Evolutionary conservation across 2,888 invertebrate genomes (phyloP).

Genomic region (Hipparchia sbordonii): DNA sequence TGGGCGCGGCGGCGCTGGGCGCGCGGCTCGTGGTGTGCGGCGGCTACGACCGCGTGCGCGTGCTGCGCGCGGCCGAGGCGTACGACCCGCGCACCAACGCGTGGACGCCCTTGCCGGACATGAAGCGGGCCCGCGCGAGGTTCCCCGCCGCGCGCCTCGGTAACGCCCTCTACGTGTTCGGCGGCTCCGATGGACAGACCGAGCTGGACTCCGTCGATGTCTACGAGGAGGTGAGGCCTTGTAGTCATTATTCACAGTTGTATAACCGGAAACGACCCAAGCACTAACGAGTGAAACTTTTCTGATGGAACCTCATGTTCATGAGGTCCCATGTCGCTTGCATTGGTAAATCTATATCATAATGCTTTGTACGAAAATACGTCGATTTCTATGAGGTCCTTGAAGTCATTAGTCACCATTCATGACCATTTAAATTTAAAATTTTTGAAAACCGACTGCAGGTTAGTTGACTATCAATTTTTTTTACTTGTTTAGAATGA

Average conservation of each 20-base stretch:
- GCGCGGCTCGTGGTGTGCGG: constrained; percentile 90
- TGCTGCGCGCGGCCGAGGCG: constrained; percentile 88
- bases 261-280: no score
- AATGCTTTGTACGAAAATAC: no score
- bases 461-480: no score
- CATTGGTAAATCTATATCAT: no score
- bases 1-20: constrained; percentile 88
- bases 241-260: no score
- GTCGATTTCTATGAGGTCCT: no score
- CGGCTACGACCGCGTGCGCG: constrained; percentile 92
- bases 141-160: constrained; percentile 87
- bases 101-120: constrained; percentile 87
- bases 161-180: constrained; percentile 88
- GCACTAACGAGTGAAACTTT: no score
- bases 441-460: no score
- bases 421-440: constrained; percentile 63
- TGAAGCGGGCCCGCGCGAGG: constrained; percentile 90
- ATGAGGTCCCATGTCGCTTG: no score
- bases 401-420: no score
- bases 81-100: constrained; percentile 87
- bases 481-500: constrained; percentile 20
- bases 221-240: constrained; percentile 43
- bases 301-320: no score
- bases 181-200: constrained; percentile 92
- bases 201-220: constrained; percentile 86